Percentiles rank a stretch among this genome's conserved stretches.
Evolutionary conservation across 2,888 invertebrate genomes (phyloP).

Genomic region (Lepas anatifera): DNA sequence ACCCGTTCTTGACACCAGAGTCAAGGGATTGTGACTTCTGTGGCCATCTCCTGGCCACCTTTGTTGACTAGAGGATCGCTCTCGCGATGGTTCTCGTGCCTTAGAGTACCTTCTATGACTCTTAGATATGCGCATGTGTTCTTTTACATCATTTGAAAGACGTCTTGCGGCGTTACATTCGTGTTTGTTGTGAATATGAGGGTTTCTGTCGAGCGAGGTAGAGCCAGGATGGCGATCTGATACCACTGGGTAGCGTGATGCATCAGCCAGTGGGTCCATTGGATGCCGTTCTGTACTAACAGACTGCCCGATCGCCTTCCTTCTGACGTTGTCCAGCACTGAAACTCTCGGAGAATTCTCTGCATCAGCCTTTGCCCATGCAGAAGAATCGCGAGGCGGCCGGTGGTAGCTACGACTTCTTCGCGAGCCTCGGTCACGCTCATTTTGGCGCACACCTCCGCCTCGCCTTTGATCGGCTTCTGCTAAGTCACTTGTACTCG

Average conservation of each 20-base stretch:
- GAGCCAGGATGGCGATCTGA: background rate
- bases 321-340: background rate
- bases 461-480: background rate
- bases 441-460: too few relatives aligned
- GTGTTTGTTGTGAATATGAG: background rate
- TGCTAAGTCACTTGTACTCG: background rate
- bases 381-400: background rate
- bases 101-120: background rate
- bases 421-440: background rate
- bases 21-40: background rate
- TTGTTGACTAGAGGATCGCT: background rate
- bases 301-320: background rate
- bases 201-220: background rate
- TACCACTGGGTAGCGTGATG: too few relatives aligned
- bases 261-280: background rate
- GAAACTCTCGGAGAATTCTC: too few relatives aligned
- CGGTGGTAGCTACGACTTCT: background rate
- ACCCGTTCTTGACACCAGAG: background rate
- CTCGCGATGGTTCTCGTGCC: background rate
- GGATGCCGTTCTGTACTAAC: background rate
- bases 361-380: too few relatives aligned
- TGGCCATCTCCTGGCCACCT: background rate
- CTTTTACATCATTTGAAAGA: background rate
- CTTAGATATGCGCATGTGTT: background rate
- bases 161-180: background rate